Evolutionary conservation across 2,113 vertebrate species (phyloP).

Genomic region (Triplophysa rosa): DNA sequence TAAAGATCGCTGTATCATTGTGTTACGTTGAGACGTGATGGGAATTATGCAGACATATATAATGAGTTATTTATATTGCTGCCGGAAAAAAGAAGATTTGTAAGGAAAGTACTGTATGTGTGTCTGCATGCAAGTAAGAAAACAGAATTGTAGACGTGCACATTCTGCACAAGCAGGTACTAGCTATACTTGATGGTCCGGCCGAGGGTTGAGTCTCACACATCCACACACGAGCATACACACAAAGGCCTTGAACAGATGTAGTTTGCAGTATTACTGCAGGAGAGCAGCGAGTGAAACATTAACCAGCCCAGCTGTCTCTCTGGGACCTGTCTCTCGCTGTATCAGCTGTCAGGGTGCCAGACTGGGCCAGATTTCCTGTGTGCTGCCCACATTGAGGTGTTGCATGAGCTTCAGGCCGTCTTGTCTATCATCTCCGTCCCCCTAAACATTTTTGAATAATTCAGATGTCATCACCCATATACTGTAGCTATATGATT

Average conservation of each 20-base stretch:
- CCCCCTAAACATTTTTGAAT: background rate
- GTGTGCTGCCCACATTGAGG: constrained; percentile 27
- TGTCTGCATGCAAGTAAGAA: background rate
- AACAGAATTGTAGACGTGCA: background rate
- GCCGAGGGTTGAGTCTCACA: constrained; percentile 1
- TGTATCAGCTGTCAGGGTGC: constrained; percentile 37
- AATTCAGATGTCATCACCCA: background rate
- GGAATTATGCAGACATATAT: constrained; percentile 8
- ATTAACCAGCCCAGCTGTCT: constrained; percentile 44
- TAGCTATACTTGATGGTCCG: background rate
- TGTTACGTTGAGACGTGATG: constrained; percentile 20
- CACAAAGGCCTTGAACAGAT: constrained; percentile 41
- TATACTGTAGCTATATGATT: constrained; percentile 3
- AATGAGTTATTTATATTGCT: constrained; percentile 46
- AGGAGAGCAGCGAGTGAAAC: constrained; percentile 40
- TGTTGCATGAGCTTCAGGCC: background rate
- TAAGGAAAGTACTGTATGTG: background rate
- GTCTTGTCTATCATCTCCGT: constrained; percentile 14
- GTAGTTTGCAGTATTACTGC: constrained; percentile 29
- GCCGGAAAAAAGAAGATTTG: background rate
- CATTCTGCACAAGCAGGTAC: constrained; percentile 5
- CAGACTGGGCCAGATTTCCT: constrained; percentile 26
- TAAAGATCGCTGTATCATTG: background rate
- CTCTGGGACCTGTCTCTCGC: constrained; percentile 6
- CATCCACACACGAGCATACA: background rate